Conservation (phyloP, 2,888 invertebrate genomes). For the Anthophora plumipes region DNA sequence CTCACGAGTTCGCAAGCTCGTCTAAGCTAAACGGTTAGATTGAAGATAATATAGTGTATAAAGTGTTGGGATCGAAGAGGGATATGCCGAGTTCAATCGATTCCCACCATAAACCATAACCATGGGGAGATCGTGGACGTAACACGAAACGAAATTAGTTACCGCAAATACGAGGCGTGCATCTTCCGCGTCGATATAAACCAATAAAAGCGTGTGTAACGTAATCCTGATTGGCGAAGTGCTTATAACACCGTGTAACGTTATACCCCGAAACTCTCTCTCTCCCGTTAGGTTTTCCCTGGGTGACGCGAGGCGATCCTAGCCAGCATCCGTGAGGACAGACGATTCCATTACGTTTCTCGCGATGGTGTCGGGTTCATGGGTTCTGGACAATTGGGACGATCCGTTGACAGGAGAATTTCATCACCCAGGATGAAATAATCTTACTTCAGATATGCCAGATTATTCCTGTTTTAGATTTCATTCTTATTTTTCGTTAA, state of each 20-base stretch:
- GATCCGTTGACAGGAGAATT: conserved; percentile 51
- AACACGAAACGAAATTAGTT: conserved; percentile 49
- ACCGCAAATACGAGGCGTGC: conserved; percentile 19
- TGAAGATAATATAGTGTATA: too few species aligned
- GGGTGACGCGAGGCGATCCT: background rate
- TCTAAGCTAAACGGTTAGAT: too few species aligned
- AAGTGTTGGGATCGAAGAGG: background rate
- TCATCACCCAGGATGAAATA: conserved; percentile 40
- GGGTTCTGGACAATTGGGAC: conserved; percentile 48
- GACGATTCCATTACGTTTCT: conserved; percentile 55
- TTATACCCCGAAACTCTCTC: conserved; percentile 49
- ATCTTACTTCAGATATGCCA: background rate
- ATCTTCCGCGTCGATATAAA: conserved; percentile 68
- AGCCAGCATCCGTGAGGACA: background rate
- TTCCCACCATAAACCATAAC: background rate
- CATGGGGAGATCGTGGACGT: conserved; percentile 1
- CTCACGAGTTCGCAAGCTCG: too few species aligned
- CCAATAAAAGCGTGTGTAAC: conserved; percentile 78
- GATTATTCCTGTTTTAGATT: too few species aligned
- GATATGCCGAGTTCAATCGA: background rate
- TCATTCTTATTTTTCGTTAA: too few species aligned
- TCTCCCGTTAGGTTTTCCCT: conserved; percentile 4
- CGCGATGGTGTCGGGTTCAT: conserved; percentile 45
- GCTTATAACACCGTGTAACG: conserved; percentile 75
- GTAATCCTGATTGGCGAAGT: conserved; percentile 80